Evolutionary conservation across 2,797 vertebrate genomes (phyloP), one percentile per base, ranked within the genome.

Genomic region (Borostomias antarcticus): DNA sequence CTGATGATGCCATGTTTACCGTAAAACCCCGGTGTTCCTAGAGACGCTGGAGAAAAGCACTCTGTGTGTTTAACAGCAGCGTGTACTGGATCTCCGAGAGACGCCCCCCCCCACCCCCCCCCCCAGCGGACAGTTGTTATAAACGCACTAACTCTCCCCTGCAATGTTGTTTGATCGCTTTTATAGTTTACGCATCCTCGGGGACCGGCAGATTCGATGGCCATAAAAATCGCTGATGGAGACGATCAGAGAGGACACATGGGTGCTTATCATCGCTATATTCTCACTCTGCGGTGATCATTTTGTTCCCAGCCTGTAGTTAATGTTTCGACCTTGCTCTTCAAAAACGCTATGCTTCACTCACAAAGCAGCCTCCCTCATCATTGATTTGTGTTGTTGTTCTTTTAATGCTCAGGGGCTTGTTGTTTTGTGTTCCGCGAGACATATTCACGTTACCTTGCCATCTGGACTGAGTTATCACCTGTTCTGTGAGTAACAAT

Each of bases 381-480:
- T n/a, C 84, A 82, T 86, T 83, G 83, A 86, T 89, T 88, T 87
- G 68, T 86, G 80, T 85, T 85, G 84, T 79, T 76, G n/a, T 62
- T 37, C 50, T 17, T 10, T 45, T 17, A 54, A 37, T 28, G 40
- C 58, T 66, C 28, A 21, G 30, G 50, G n/a, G 64, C 68, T 43
- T 62, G 66, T 71, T 80, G 72, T 63, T 52, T 74, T 76, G n/a
- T n/a, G n/a, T 65, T 60, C 32, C 51, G 68, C 62, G 76, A 54
- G 60, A 83, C 84, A 73, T 74, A 82, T 87, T 85, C 84, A 76
- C 73, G 84, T 89, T 70, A 78, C 80, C 70, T 76, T 79, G 73
- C 77, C 82, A 79, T 86, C 71, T 80, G 58, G 79, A 59, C 78
- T 76, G 68, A 85, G 71, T 80, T 74, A 81, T 84, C 66, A 79